These are phyloP conservation scores for Leptopilina clavipes DNA, from an alignment of 1,140 invertebrate genomes.

Conservation along the genomic window DNA sequence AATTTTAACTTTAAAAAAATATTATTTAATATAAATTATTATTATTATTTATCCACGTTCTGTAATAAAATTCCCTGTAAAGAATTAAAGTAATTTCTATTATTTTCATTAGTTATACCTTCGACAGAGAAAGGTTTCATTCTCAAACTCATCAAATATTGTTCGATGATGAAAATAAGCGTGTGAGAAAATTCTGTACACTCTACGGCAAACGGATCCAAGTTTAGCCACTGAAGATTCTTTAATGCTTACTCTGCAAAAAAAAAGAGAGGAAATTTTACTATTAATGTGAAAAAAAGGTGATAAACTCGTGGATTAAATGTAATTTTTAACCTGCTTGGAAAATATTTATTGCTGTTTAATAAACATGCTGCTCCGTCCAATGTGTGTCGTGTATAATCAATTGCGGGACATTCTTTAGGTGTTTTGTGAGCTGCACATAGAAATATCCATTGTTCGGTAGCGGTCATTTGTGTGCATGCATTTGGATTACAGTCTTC, in stretches of 20 bases:
- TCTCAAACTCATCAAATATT: slow-evolving; percentile 99
- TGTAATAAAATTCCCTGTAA: no score
- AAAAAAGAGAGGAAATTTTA: slow-evolving; percentile 51
- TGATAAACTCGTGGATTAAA: background rate
- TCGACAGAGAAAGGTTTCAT: slow-evolving; percentile 94
- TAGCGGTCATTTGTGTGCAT: slow-evolving; percentile 99
- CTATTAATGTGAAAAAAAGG: no score
- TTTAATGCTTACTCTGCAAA: slow-evolving; percentile 96
- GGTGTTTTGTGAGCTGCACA: slow-evolving; percentile 99
- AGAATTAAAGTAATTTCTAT: no score
- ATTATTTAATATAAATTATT: no score
- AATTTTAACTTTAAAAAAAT: no score
- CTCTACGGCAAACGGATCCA: slow-evolving; percentile 97
- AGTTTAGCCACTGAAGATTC: slow-evolving; percentile 98
- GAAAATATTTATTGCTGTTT: slow-evolving; percentile 99
- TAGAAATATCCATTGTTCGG: slow-evolving; percentile 99
- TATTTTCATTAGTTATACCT: slow-evolving; percentile 72
- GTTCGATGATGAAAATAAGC: slow-evolving; percentile 98
- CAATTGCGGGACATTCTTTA: slow-evolving; percentile 99
- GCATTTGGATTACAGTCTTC: slow-evolving; percentile 96
- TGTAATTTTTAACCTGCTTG: slow-evolving; percentile 86
- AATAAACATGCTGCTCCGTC: slow-evolving; percentile 98
- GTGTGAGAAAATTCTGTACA: slow-evolving; percentile 99
- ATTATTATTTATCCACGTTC: no score
- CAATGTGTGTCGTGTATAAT: slow-evolving; percentile 99